Evolutionary conservation across 1,140 invertebrate genomes (phyloP).

Genomic region (Arion vulgaris): DNA sequence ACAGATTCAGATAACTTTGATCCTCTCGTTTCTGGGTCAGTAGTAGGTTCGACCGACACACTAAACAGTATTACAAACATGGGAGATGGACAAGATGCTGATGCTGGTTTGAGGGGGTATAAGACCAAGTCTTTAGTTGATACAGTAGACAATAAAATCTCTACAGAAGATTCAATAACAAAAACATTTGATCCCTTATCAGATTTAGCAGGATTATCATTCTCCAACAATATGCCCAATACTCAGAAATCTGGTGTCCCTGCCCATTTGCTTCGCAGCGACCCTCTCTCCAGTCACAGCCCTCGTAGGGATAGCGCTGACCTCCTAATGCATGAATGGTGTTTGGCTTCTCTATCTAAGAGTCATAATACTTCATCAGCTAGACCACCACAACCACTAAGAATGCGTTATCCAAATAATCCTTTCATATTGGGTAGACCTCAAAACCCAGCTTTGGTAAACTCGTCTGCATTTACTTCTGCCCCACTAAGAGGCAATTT

Average conservation of each 20-base stretch:
- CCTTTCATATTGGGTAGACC: not conserved
- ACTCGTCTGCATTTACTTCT: not conserved
- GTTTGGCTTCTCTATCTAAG: constrained; percentile 15
- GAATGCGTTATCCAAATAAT: not conserved
- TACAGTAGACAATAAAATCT: not conserved
- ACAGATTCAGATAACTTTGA: constrained; percentile 31
- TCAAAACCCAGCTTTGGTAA: not conserved
- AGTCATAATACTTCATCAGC: not conserved
- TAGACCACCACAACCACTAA: not conserved
- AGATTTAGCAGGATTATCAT: not conserved
- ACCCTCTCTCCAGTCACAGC: constrained; percentile 19
- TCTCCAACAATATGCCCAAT: not conserved
- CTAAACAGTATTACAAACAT: not conserved
- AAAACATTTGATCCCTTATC: constrained; percentile 26
- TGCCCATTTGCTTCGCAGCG: not conserved
- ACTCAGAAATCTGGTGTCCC: not conserved
- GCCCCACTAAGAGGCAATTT: not conserved
- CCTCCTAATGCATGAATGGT: constrained; percentile 38
- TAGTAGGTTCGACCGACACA: not conserved
- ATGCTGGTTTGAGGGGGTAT: not conserved
- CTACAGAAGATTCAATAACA: not conserved
- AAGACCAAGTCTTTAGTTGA: not conserved
- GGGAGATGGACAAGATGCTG: not conserved
- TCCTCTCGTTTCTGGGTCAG: not conserved
- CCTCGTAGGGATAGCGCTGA: constrained; percentile 24